Evolutionary conservation across 92 coral and sea anemone species (phyloP).

Genomic region (Phenganax marumi): DNA sequence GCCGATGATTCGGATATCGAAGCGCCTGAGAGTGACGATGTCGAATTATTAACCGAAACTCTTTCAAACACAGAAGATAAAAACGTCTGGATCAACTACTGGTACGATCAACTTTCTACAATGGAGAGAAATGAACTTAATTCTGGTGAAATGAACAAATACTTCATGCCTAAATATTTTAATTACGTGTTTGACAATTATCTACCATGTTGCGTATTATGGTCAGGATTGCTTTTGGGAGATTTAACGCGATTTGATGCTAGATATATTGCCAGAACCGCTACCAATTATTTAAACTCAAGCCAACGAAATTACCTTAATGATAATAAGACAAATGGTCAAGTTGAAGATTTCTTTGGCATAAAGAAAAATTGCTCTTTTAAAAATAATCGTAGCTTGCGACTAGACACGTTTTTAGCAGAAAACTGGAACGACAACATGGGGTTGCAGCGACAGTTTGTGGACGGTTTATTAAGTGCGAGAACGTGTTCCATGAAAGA

Average conservation of each 20-base stretch:
- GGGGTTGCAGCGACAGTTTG: constrained; percentile 26
- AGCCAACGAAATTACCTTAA: constrained; percentile 4
- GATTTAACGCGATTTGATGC: background rate
- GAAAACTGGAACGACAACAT: constrained; percentile 25
- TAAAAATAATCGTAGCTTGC: background rate
- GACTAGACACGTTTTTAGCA: constrained; percentile 19
- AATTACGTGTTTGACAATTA: background rate
- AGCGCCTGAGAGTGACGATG: constrained; percentile 10
- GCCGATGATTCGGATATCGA: constrained; percentile 4
- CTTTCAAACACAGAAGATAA: background rate
- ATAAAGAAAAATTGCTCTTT: constrained; percentile 14
- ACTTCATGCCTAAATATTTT: constrained; percentile 10
- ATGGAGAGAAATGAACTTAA: background rate
- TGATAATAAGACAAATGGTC: constrained; percentile 6
- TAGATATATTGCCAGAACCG: background rate
- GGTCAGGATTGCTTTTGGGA: constrained; percentile 21
- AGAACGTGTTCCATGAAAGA: background rate
- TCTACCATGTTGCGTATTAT: constrained; percentile 18
- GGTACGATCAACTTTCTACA: background rate
- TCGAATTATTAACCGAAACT: background rate
- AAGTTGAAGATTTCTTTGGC: constrained; percentile 18
- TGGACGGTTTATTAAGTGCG: background rate
- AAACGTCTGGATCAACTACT: background rate
- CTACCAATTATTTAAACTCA: background rate
- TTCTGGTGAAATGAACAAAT: constrained; percentile 1